Base-by-base conservation (phyloP, 1,140 invertebrate species). In the Neomicropteryx cornuta region DNA sequence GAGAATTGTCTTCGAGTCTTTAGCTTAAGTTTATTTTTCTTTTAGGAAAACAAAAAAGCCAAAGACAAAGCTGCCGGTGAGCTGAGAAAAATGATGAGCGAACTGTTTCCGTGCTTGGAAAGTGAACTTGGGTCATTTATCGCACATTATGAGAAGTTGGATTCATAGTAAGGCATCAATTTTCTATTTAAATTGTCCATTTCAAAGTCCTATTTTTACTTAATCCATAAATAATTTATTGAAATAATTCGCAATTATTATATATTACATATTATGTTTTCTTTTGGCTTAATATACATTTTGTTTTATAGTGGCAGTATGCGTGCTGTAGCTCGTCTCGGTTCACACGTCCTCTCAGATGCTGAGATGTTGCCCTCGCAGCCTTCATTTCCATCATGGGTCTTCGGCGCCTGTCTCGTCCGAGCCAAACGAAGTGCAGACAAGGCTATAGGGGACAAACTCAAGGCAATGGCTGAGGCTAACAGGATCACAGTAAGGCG, bases 391-490 rank as follows among this genome's bases (percentile, higher is more conserved):
- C 71, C 95, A 14, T 87, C 84, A 42, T 89, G 87, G 67, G 87
- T 86, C 18, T 91, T 89, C 60, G 92, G 84, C 14, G 87, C 81
- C 30, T 79, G 83, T 46, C 66, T 95, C 19, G 83, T 96, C 16
- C 85, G 91, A 62, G 86, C 93, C n/a, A 97, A 97, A 68, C 69
- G 94, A 28, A 87, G 84, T 46, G 92, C 97, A 57, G 95, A 98
- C 63, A 80, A 83, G 47, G 89, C 91, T 49, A 92, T 98, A 79
- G 77, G 87, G 52, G 73, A 78, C 14, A 87, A 95, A 49, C 74
- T 91, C 28, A 77, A 80, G 44, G 82, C 82, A 1, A 84, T 97
- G 43, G 72, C 83, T 49, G 88, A 93, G 33, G 79, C 81, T 31
- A 81, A 73, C 43, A 80, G 77, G 61, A 57, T 76, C 28, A 64